A percentile compares a stretch with the other conserved stretches of the same genome.
Evolutionary conservation across 2,888 invertebrate species (phyloP).

Genomic region (Mesodorylaimus sp.): DNA sequence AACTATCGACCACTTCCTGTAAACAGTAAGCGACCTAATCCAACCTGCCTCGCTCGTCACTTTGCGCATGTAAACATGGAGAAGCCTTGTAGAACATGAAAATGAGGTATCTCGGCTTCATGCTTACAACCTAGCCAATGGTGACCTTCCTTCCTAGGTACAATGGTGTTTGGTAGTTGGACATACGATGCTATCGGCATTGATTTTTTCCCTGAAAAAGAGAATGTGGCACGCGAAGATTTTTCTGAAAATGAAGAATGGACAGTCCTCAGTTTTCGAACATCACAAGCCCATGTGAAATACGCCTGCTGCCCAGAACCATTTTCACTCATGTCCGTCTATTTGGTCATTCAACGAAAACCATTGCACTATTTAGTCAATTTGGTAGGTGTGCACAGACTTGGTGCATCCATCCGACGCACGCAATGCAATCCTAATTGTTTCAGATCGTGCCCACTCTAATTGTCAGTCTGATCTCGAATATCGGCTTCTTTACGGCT

Average conservation of each 20-base stretch:
- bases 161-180: constrained; percentile 6
- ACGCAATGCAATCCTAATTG: no score
- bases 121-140: no score
- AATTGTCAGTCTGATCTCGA: constrained; percentile 33
- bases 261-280: constrained; percentile 9
- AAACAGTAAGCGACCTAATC: no score
- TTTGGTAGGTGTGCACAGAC: no score
- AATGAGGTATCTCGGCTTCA: no score
- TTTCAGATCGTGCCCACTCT: constrained; percentile 35
- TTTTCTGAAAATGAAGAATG: constrained; percentile 27
- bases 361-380: constrained; percentile 6
- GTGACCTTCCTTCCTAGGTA: no score
- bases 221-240: constrained; percentile 2
- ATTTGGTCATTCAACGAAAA: constrained; percentile 7
- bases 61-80: no score
- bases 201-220: constrained; percentile 1
- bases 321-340: neutral
- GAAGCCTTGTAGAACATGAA: no score
- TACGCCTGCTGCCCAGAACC: neutral
- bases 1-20: no score
- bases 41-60: no score
- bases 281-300: constrained; percentile 30
- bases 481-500: constrained; percentile 35
- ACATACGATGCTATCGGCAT: constrained; percentile 5
- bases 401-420: no score